Conservation (phyloP, 1,140 invertebrate species). For the Muscidifurax raptorellus region DNA sequence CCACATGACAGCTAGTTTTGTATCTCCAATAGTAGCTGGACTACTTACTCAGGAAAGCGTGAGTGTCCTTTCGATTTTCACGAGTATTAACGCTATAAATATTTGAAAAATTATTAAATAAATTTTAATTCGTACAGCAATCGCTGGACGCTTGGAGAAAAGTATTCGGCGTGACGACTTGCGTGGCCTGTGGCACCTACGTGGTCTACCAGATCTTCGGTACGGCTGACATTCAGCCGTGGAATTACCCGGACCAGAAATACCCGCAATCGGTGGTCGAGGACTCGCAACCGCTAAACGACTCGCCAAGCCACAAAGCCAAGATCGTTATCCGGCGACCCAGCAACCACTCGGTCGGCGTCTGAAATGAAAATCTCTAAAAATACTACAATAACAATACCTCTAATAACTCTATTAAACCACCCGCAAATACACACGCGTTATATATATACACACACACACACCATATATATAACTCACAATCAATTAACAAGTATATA, state of each 20-base stretch:
- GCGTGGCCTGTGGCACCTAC: slow-evolving; percentile 81
- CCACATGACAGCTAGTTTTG: slow-evolving; percentile 84
- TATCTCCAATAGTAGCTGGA: slow-evolving; percentile 81
- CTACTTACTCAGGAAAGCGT: slow-evolving; percentile 77
- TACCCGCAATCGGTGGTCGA: slow-evolving; percentile 66
- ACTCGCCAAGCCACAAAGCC: slow-evolving; percentile 60
- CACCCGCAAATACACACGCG: background rate
- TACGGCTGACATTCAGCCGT: slow-evolving; percentile 79
- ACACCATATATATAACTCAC: background rate
- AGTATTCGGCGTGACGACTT: slow-evolving; percentile 82
- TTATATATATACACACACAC: background rate
- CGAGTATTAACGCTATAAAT: no score
- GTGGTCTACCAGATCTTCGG: slow-evolving; percentile 83
- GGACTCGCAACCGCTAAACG: slow-evolving; percentile 69
- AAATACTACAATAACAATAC: background rate
- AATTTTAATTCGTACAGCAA: slow-evolving; percentile 68
- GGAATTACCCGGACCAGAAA: slow-evolving; percentile 78
- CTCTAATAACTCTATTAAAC: background rate
- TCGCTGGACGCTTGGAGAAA: slow-evolving; percentile 82
- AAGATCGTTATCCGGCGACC: slow-evolving; percentile 57
- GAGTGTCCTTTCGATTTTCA: slow-evolving; percentile 59
- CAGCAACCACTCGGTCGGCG: slow-evolving; percentile 47
- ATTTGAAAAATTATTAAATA: slow-evolving; percentile 2
- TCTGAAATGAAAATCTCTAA: slow-evolving; percentile 21
- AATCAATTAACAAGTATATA: background rate